Base-by-base conservation (phyloP, 2,888 invertebrate genomes). In the Drosophila nr. fundita region DNA sequence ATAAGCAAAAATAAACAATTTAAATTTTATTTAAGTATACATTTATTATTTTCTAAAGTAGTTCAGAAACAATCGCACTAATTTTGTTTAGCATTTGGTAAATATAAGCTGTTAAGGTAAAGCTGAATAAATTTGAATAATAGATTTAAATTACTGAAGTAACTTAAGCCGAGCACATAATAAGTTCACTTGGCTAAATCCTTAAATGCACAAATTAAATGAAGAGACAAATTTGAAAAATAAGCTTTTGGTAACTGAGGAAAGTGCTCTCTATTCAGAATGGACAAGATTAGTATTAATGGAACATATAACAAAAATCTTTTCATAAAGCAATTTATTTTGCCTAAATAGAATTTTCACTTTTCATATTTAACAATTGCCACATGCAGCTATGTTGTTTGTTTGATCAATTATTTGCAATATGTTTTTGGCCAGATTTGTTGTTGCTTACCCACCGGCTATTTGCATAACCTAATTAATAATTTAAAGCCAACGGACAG, bases 391-490 rank as follows among this genome's bases (percentile, higher is more conserved):
- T n/a, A 32, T 63, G 63, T 59, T 59, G 63, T 59, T 59, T 64
- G 30, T 42, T 50, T 55, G 8, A 62, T 62, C 42, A 57, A 73
- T 62, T 42, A 61, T 65, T 63, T 45, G 34, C 55, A 52, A 58
- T 65, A 58, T 71, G 58, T 24, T 58, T 63, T 66, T 58, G 63
- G 27, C 15, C 68, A 65, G 40, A 34, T 59, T 36, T 58, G n/a
- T 29, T 52, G n/a, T 48, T 63, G 64, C 53, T 32, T 21, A 40
- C 24, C 32, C 61, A 21, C n/a, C 32, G 7, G 21, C 11, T 57
- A 80, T 83, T 81, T 80, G 52, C 67, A 73, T 76, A 87, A 87
- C 84, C 87, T 38, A 75, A 75, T 84, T 84, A 73, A 68, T 80
- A 68, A 66, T 70, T 72, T 45, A 50, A 72, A 63, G 68, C 65